These are phyloP conservation scores for Catharus ustulatus DNA, from an alignment of 2,797 vertebrate genomes.

Conservation along the genomic window DNA sequence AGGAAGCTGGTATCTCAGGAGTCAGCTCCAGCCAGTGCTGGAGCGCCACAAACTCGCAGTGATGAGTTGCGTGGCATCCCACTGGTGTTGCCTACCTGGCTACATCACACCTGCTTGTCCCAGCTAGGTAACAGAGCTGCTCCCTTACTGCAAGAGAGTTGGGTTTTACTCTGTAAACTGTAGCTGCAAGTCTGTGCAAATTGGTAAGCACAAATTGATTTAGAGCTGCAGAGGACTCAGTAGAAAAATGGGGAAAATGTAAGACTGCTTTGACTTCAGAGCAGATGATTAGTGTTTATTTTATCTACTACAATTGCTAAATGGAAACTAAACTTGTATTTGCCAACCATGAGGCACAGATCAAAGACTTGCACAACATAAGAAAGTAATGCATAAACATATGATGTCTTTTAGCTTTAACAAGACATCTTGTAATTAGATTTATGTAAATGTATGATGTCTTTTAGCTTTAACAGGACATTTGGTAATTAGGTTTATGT, in stretches of 20 bases:
- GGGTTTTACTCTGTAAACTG: neutral
- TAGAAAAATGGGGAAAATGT: neutral
- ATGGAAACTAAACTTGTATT: conserved; percentile 1
- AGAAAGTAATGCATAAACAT: neutral
- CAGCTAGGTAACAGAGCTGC: neutral
- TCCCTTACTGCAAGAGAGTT: neutral
- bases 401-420: conserved; percentile 35
- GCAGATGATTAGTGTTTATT: neutral
- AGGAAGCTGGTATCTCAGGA: neutral
- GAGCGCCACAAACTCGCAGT: neutral
- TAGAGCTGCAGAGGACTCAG: neutral
- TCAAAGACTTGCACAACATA: neutral
- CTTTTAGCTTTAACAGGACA: conserved; percentile 43
- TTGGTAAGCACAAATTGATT: neutral
- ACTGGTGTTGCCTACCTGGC: fast-evolving
- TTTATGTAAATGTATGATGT: conserved; percentile 58
- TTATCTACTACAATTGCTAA: neutral
- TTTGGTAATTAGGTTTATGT: conserved; percentile 63
- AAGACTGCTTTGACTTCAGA: neutral
- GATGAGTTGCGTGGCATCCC: fast-evolving
- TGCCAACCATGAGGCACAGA: neutral
- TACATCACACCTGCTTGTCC: neutral
- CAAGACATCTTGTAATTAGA: conserved; percentile 45
- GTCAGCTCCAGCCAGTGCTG: neutral
- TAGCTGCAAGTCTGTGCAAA: neutral